A percentile compares a stretch with the other conserved stretches of the same genome.
Evolutionary conservation across 2,888 invertebrate genomes (phyloP).

Genomic region (Onchidella celtica): DNA sequence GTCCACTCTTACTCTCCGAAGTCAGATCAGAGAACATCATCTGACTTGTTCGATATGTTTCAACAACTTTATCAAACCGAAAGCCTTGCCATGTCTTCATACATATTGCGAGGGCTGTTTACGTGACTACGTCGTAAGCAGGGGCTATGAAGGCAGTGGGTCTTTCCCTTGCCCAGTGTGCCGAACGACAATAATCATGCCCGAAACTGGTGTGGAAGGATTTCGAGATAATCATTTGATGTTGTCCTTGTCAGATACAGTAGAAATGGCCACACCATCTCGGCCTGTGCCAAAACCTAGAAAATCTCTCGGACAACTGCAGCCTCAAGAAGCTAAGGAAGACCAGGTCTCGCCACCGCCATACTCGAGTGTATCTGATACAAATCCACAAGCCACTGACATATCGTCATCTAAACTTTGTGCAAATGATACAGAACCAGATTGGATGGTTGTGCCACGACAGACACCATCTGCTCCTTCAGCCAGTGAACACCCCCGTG

Average conservation of each 20-base stretch:
- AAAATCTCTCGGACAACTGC: conserved; percentile 39
- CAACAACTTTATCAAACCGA: conserved; percentile 65
- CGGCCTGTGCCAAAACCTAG: conserved; percentile 52
- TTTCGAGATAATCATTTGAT: conserved; percentile 72
- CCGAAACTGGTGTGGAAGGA: conserved; percentile 61
- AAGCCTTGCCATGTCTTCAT: conserved; percentile 75
- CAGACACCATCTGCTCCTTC: conserved; percentile 9
- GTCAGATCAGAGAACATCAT: conserved; percentile 68
- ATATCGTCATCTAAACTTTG: conserved; percentile 20
- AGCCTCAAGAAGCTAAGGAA: not conserved
- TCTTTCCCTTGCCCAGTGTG: conserved; percentile 74
- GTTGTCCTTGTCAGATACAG: conserved; percentile 68
- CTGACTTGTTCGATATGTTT: conserved; percentile 73
- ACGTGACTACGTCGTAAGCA: conserved; percentile 62
- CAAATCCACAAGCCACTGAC: not conserved
- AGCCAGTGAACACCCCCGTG: not conserved
- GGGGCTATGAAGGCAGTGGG: conserved; percentile 57
- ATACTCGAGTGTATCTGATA: conserved; percentile 23
- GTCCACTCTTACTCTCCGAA: conserved; percentile 55
- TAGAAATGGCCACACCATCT: conserved; percentile 50
- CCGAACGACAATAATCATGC: conserved; percentile 61
- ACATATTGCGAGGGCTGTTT: conserved; percentile 75
- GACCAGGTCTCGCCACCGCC: not conserved
- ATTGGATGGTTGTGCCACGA: conserved; percentile 38
- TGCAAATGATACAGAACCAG: conserved; percentile 19